phyloP scores from a whole-genome alignment of 1,140 invertebrate genomes.

The Hestina assimilis region DNA sequence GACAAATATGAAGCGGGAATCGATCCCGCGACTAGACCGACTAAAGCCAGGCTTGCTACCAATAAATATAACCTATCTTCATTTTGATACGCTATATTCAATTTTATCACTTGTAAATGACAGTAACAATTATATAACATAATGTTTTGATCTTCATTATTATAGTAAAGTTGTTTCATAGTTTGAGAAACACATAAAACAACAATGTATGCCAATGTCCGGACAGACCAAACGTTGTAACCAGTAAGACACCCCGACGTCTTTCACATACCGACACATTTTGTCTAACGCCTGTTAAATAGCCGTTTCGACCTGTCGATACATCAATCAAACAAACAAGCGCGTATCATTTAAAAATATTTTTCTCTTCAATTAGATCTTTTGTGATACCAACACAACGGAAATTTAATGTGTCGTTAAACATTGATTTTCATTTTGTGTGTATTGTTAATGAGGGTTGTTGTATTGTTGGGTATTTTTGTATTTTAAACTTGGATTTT shows the following conservation, averaged over 20 bases:
- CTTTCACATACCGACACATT: slow-evolving; percentile 58
- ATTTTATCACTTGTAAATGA: no score
- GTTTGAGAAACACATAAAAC: slow-evolving; percentile 47
- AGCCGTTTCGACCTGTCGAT: slow-evolving; percentile 66
- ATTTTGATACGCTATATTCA: no score
- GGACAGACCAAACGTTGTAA: slow-evolving; percentile 37
- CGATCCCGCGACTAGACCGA: no score
- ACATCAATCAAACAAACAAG: slow-evolving; percentile 77
- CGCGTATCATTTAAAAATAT: slow-evolving; percentile 70
- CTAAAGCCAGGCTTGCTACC: no score
- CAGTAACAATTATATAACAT: no score
- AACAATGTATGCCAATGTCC: slow-evolving; percentile 52
- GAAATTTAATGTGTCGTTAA: slow-evolving; percentile 67
- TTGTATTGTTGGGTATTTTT: not conserved
- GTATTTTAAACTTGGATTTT: not conserved
- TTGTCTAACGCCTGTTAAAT: slow-evolving; percentile 76
- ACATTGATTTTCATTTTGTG: slow-evolving; percentile 38
- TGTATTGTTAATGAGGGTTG: slow-evolving; percentile 21
- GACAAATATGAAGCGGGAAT: no score
- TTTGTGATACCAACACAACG: slow-evolving; percentile 61
- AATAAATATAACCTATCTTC: no score
- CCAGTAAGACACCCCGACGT: slow-evolving; percentile 60
- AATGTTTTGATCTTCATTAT: not conserved
- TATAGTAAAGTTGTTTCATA: slow-evolving; percentile 21
- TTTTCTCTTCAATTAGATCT: slow-evolving; percentile 75